phyloP scores from a whole-genome alignment of 2,797 vertebrate species.

The Lutjanus campechanus region DNA sequence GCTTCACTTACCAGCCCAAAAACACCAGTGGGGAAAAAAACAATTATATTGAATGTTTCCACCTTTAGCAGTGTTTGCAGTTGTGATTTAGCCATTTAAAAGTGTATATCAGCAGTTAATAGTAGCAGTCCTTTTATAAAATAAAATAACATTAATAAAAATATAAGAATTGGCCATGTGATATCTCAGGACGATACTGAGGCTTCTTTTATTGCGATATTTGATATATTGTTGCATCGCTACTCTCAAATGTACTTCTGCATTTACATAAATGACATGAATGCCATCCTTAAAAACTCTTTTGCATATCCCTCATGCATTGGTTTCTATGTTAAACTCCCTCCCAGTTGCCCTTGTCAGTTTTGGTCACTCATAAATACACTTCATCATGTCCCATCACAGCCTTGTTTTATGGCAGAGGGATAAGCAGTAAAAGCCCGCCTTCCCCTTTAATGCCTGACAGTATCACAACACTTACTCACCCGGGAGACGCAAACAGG shows the following conservation, averaged over 20 bases:
- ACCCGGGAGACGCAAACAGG: slow-evolving; percentile 46
- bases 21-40: too few species aligned
- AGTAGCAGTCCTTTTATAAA: too few species aligned
- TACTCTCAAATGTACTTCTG: not conserved
- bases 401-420: slow-evolving; percentile 60
- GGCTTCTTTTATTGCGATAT: too few species aligned
- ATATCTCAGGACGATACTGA: too few species aligned
- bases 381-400: slow-evolving; percentile 38
- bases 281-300: slow-evolving; percentile 5
- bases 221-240: not conserved
- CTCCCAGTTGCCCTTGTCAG: slow-evolving; percentile 37
- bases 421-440: slow-evolving; percentile 49
- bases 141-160: too few species aligned
- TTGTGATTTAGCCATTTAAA: not conserved
- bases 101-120: too few species aligned
- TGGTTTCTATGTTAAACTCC: slow-evolving; percentile 34
- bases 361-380: slow-evolving; percentile 56
- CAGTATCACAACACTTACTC: slow-evolving; percentile 55
- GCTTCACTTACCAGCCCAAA: too few species aligned
- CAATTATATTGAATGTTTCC: too few species aligned
- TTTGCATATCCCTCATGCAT: slow-evolving; percentile 4
- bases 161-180: too few species aligned
- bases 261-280: slow-evolving; percentile 20
- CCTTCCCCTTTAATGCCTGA: slow-evolving; percentile 46
- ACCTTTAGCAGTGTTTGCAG: not conserved